Percentiles rank a stretch among this genome's conserved stretches.
These are phyloP conservation scores for Melanaphis sacchari DNA, from an alignment of 1,140 invertebrate species.

Conservation along the genomic window DNA sequence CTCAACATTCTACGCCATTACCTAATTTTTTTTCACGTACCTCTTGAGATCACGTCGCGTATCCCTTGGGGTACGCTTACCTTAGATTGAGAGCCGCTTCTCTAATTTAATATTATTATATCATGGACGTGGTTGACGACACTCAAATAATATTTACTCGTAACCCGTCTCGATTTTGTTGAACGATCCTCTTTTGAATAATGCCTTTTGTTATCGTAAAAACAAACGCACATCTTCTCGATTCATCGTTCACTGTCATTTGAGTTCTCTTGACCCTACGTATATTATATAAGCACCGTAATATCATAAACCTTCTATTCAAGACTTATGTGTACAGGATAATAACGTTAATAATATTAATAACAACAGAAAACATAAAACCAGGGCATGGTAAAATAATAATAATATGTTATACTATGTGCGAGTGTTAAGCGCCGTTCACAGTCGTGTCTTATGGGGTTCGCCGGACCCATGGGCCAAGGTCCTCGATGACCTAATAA, in stretches of 20 bases:
- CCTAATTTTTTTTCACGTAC: too few relatives aligned
- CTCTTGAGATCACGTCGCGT: too few relatives aligned
- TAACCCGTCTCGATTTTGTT: background rate
- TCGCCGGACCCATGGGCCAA: background rate
- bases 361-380: background rate
- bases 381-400: background rate
- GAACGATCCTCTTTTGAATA: background rate
- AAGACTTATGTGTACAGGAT: background rate
- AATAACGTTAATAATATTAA: background rate
- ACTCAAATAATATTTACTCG: conserved; percentile 2
- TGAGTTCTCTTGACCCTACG: background rate
- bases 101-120: background rate
- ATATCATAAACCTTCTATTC: background rate
- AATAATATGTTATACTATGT: background rate
- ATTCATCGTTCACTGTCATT: conserved; percentile 14
- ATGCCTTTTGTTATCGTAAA: background rate
- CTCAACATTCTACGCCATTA: too few relatives aligned
- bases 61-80: too few relatives aligned
- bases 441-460: background rate
- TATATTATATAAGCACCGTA: background rate
- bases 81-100: too few relatives aligned
- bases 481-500: background rate
- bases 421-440: background rate
- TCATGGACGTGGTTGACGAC: background rate
- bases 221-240: background rate